A percentile compares a stretch with the other conserved stretches of the same genome.
phyloP scores from a whole-genome alignment of 2,888 invertebrate genomes.

The Calameuta pallipes region DNA sequence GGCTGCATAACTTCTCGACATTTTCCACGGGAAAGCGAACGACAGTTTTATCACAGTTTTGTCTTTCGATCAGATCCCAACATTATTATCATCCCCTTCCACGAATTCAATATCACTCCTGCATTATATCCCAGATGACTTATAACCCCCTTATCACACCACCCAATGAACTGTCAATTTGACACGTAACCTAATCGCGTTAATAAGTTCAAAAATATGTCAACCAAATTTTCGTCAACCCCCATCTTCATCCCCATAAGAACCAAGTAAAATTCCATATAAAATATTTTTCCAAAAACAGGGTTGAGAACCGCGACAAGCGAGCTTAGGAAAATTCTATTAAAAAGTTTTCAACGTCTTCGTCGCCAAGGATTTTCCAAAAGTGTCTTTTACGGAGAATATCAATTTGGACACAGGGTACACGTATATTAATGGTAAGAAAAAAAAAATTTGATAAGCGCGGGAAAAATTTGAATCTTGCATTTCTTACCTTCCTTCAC shows the following conservation, averaged over 20 bases:
- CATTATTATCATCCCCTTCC: constrained; percentile 34
- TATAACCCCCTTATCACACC: too few species aligned
- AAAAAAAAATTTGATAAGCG: not conserved
- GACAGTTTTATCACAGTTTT: constrained; percentile 53
- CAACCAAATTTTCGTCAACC: not conserved
- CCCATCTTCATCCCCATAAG: not conserved
- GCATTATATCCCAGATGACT: constrained; percentile 27
- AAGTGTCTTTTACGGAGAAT: not conserved
- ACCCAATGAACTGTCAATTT: not conserved
- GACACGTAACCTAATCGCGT: not conserved
- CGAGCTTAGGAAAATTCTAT: constrained; percentile 31
- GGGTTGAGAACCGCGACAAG: constrained; percentile 1
- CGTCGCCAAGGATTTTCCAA: not conserved
- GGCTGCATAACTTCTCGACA: not conserved
- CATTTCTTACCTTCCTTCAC: not conserved
- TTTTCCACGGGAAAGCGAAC: constrained; percentile 27
- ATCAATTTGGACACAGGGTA: not conserved
- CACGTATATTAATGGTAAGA: not conserved
- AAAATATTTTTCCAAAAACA: not conserved
- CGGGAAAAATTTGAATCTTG: not conserved
- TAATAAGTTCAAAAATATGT: not conserved
- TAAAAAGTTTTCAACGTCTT: constrained; percentile 37
- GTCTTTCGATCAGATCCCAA: constrained; percentile 44
- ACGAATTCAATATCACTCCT: constrained; percentile 46
- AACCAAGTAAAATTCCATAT: not conserved